A percentile compares a stretch with the other conserved stretches of the same genome.
phyloP scores from a whole-genome alignment of 2,113 vertebrate species.

The Delphinus delphis region DNA sequence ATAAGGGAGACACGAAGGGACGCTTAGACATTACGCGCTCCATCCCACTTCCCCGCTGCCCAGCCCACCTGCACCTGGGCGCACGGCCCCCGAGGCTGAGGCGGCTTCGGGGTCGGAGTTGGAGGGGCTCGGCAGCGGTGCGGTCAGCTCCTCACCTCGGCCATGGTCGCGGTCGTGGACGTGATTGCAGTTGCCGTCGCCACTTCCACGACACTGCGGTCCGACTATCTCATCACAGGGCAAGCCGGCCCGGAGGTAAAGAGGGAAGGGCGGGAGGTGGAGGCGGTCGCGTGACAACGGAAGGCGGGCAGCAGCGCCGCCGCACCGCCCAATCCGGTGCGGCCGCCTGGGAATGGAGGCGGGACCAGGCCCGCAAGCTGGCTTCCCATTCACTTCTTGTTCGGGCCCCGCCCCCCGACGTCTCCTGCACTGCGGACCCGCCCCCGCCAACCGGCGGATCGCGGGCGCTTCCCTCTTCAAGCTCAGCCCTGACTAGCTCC shows the following conservation, averaged over 20 bases:
- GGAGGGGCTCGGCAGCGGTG: accelerated
- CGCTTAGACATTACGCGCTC: neutral
- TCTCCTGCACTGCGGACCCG: neutral
- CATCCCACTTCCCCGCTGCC: too few relatives aligned
- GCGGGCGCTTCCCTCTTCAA: neutral
- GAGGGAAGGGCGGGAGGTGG: neutral
- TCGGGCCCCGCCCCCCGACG: neutral
- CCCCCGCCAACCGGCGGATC: neutral
- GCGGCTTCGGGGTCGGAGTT: accelerated
- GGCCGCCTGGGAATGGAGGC: neutral
- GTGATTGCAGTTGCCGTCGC: neutral
- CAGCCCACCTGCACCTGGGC: neutral
- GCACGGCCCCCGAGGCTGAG: neutral
- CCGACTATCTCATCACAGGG: conserved; percentile 28
- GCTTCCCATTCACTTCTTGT: neutral
- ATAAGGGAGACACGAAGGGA: conserved; percentile 43
- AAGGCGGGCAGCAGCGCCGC: conserved; percentile 40
- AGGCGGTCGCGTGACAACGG: conserved; percentile 68
- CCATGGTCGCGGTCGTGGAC: conserved; percentile 72
- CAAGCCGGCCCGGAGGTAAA: neutral
- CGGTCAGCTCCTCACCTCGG: conserved; percentile 79
- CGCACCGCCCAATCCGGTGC: neutral
- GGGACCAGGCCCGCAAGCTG: neutral
- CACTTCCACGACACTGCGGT: neutral
- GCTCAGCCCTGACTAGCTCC: neutral